These are phyloP conservation scores for Otolemur garnettii DNA, from an alignment of 2,113 vertebrate genomes.

Conservation along the genomic window DNA sequence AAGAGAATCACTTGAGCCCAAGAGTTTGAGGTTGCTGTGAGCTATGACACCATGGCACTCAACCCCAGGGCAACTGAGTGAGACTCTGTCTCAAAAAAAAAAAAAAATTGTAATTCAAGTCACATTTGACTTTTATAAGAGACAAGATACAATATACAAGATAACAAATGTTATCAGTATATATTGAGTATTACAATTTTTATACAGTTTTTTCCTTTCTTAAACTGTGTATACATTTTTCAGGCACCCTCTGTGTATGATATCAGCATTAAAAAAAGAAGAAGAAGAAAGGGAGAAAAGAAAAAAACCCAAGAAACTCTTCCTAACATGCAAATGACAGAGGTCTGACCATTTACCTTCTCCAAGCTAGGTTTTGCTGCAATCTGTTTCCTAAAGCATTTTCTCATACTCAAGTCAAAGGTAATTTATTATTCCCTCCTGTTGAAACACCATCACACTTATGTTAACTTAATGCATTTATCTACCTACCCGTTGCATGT, in stretches of 20 bases:
- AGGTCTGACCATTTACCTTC: neutral
- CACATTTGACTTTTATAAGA: too few relatives aligned
- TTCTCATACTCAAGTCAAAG: constrained; percentile 32
- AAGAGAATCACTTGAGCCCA: too few relatives aligned
- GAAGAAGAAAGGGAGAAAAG: neutral
- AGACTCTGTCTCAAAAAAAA: too few relatives aligned
- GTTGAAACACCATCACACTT: neutral
- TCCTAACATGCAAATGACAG: neutral
- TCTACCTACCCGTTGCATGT: neutral
- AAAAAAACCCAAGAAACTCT: neutral
- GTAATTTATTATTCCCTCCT: neutral
- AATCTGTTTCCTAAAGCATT: neutral
- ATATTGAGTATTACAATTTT: too few relatives aligned
- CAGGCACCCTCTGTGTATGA: neutral
- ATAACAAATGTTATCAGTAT: too few relatives aligned
- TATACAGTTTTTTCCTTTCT: too few relatives aligned
- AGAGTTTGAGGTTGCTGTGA: too few relatives aligned
- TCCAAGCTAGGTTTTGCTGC: neutral
- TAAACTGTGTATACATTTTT: too few relatives aligned
- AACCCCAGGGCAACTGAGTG: too few relatives aligned
- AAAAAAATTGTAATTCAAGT: too few relatives aligned
- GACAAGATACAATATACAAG: too few relatives aligned
- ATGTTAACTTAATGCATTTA: neutral
- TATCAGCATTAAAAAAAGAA: neutral
- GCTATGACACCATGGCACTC: too few relatives aligned